These are phyloP conservation scores for Cartodere bifasciata DNA, from an alignment of 2,888 invertebrate species.

Conservation along the genomic window DNA sequence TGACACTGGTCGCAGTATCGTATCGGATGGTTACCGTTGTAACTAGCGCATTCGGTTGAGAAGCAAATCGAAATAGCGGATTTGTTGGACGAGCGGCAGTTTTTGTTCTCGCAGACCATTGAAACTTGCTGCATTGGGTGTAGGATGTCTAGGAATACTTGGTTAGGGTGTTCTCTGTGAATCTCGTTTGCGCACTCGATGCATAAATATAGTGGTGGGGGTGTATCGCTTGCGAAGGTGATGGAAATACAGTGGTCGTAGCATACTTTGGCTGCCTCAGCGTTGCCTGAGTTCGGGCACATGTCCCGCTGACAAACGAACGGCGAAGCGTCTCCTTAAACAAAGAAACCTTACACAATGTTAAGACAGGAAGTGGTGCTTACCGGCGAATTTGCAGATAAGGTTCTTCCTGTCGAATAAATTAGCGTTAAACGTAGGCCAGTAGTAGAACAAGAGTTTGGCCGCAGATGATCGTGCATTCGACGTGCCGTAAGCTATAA, in stretches of 20 bases:
- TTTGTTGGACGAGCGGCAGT: conserved; percentile 84
- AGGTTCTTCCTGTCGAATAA: conserved; percentile 81
- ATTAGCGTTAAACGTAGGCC: conserved; percentile 95
- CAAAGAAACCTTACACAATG: conserved; percentile 6
- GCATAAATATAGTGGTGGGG: conserved; percentile 91
- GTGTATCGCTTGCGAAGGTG: conserved; percentile 71
- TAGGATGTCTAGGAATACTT: conserved; percentile 73
- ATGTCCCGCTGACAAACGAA: conserved; percentile 84
- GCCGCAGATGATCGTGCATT: conserved; percentile 90
- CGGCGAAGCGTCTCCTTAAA: conserved; percentile 57
- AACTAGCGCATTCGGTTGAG: conserved; percentile 90
- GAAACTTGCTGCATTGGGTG: conserved; percentile 93
- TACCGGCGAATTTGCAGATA: conserved; percentile 78
- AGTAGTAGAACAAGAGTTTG: conserved; percentile 94
- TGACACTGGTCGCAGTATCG: conserved; percentile 86
- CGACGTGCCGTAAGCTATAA: conserved; percentile 93
- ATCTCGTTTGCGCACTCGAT: conserved; percentile 92
- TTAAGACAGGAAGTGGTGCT: conserved; percentile 23
- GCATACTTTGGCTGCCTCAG: conserved; percentile 87
- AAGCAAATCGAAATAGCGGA: conserved; percentile 93
- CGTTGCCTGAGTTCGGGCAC: conserved; percentile 77
- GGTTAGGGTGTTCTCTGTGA: conserved; percentile 74
- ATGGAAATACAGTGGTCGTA: conserved; percentile 87
- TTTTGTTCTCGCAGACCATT: conserved; percentile 95
- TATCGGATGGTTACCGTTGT: conserved; percentile 93